These are phyloP conservation scores for Xenentodon cancila DNA, from an alignment of 2,797 vertebrate species.

Conservation along the genomic window DNA sequence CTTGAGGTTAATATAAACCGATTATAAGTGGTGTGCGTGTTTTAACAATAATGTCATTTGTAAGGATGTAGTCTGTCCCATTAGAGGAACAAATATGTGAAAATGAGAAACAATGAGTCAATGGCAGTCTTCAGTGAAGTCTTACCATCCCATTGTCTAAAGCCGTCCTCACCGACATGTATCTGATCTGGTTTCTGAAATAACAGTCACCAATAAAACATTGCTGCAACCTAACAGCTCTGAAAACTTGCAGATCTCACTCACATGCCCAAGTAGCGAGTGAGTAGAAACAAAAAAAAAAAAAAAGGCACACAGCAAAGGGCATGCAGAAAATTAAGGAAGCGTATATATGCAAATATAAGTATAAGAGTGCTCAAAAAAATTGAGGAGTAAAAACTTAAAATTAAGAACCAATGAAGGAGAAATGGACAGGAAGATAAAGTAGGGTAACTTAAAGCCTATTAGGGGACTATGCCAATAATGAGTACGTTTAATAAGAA, in stretches of 20 bases:
- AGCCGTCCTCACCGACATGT: conserved; percentile 97
- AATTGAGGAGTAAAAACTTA: too few relatives aligned
- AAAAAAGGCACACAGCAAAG: background rate
- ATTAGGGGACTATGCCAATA: too few relatives aligned
- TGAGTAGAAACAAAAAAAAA: background rate
- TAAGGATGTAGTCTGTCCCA: conserved; percentile 16
- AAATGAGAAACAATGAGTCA: conserved; percentile 48
- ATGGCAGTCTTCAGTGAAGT: conserved; percentile 77
- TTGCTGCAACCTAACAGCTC: conserved; percentile 83
- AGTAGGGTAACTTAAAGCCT: too few relatives aligned
- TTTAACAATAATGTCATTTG: background rate
- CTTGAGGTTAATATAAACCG: background rate
- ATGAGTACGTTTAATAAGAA: too few relatives aligned
- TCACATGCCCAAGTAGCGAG: conserved; percentile 47
- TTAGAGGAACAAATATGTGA: conserved; percentile 15
- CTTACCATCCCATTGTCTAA: conserved; percentile 98
- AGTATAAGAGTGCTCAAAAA: fast-evolving
- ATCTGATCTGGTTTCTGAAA: conserved; percentile 99
- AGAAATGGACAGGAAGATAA: too few relatives aligned
- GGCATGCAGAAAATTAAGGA: conserved; percentile 15
- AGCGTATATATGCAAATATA: background rate
- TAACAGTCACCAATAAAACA: conserved; percentile 96
- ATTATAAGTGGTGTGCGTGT: conserved; percentile 3
- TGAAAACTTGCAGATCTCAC: conserved; percentile 74
- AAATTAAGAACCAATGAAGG: too few relatives aligned